Conservation (phyloP, 2,888 invertebrate species). For the Mythimna lalbum region DNA sequence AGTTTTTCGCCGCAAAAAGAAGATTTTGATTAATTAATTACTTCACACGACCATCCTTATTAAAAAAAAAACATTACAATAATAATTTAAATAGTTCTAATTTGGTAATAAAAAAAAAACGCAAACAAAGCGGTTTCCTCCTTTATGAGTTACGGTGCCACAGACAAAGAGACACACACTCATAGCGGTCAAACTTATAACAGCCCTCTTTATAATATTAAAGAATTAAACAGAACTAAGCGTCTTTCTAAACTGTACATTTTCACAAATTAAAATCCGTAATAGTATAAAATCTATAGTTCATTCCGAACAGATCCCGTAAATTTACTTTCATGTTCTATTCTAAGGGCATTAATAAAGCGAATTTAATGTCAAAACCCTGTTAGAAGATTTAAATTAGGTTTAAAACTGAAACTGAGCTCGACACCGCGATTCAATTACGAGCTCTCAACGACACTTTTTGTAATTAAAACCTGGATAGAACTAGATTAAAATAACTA, state of each 20-base stretch:
- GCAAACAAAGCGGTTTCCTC: too few relatives aligned
- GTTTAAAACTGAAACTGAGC: slow-evolving; percentile 54
- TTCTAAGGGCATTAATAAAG: slow-evolving; percentile 37
- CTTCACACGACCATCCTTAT: too few relatives aligned
- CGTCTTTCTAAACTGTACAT: background rate
- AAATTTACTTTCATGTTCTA: slow-evolving; percentile 20
- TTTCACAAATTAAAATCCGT: background rate
- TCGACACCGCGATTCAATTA: slow-evolving; percentile 56
- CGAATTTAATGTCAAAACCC: slow-evolving; percentile 43
- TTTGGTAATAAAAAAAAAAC: too few relatives aligned
- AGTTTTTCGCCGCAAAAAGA: too few relatives aligned
- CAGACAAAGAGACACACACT: too few relatives aligned
- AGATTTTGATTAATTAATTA: too few relatives aligned
- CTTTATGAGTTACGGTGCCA: too few relatives aligned
- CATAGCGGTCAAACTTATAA: too few relatives aligned
- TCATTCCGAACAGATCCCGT: slow-evolving; percentile 18
- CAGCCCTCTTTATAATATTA: too few relatives aligned
- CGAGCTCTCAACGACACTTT: slow-evolving; percentile 49
- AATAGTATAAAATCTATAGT: background rate
- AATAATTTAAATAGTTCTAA: too few relatives aligned
- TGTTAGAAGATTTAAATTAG: slow-evolving; percentile 55
- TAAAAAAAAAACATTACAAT: too few relatives aligned
- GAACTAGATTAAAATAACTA: slow-evolving; percentile 35
- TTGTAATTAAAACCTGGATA: slow-evolving; percentile 52
- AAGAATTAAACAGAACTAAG: background rate